Evolutionary conservation across 2,797 vertebrate species (phyloP).

Genomic region (Schizothorax lantsangensis): DNA sequence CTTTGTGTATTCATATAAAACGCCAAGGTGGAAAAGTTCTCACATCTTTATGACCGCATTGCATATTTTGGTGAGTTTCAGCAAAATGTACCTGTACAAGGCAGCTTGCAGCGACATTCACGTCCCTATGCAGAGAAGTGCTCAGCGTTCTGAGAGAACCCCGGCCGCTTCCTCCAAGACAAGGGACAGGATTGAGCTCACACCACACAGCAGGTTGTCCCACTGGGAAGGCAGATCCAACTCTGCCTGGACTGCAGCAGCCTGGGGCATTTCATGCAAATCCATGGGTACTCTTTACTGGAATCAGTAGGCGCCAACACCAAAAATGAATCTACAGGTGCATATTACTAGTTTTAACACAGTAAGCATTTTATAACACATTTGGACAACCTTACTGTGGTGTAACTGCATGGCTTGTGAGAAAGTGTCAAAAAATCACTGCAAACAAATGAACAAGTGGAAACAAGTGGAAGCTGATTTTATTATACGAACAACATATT

Average conservation of each 20-base stretch:
- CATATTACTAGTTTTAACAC: background rate
- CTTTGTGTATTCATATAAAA: constrained; percentile 21
- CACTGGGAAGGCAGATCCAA: constrained; percentile 54
- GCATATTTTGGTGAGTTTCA: constrained; percentile 6
- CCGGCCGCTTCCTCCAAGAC: constrained; percentile 65
- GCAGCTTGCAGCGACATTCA: constrained; percentile 71
- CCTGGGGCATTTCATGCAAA: constrained; percentile 62
- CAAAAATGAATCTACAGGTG: constrained; percentile 76
- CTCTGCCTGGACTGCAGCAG: constrained; percentile 56
- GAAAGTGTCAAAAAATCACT: background rate
- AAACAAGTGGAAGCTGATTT: background rate
- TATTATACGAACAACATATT: background rate
- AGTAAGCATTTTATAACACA: background rate
- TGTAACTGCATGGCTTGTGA: background rate
- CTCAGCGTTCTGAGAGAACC: constrained; percentile 65
- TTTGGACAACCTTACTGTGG: background rate
- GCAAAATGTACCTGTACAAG: constrained; percentile 72
- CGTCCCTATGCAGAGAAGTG: constrained; percentile 68
- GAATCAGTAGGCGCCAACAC: constrained; percentile 43
- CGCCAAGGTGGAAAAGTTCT: background rate
- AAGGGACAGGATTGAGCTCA: constrained; percentile 58
- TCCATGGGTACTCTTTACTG: constrained; percentile 58
- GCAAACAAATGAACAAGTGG: background rate
- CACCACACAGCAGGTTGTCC: constrained; percentile 60
- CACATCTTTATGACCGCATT: background rate